phyloP scores from a whole-genome alignment of 1,140 invertebrate genomes.

The Zelostemma sp. region DNA sequence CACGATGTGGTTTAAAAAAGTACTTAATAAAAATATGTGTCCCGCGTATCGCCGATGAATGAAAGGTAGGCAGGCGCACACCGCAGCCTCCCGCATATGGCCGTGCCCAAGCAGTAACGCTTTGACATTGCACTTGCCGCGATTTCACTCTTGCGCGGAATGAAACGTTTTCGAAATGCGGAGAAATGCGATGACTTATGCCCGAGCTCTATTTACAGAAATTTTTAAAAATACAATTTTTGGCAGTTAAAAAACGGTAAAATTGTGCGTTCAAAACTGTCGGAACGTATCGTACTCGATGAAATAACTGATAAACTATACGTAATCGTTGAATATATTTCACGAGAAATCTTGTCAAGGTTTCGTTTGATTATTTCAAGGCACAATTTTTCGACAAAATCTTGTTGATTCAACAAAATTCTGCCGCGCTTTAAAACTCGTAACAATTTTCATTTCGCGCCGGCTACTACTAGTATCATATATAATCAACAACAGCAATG shows the following conservation, averaged over 20 bases:
- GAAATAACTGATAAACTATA: background rate
- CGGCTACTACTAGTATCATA: too few species aligned
- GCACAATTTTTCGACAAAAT: background rate
- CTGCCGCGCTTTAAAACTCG: background rate
- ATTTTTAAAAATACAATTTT: background rate
- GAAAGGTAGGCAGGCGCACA: too few species aligned
- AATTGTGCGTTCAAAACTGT: background rate
- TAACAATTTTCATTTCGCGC: background rate
- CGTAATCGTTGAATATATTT: background rate
- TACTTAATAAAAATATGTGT: slow-evolving; percentile 10
- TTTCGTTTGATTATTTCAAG: background rate
- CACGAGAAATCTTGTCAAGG: background rate
- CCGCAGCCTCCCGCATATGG: too few species aligned
- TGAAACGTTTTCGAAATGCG: slow-evolving; percentile 3
- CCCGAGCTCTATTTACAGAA: slow-evolving; percentile 2
- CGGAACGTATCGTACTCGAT: background rate
- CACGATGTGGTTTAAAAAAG: slow-evolving; percentile 13
- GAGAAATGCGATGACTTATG: slow-evolving; percentile 6
- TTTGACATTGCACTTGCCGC: slow-evolving; percentile 4
- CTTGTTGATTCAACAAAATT: background rate
- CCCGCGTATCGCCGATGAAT: background rate
- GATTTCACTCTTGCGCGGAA: slow-evolving; percentile 13
- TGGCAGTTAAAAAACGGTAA: slow-evolving; percentile 3
- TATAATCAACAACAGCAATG: too few species aligned
- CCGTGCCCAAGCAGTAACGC: background rate